Evolutionary conservation across 2,888 invertebrate species (phyloP).

Genomic region (Ecliptopera silaceata): DNA sequence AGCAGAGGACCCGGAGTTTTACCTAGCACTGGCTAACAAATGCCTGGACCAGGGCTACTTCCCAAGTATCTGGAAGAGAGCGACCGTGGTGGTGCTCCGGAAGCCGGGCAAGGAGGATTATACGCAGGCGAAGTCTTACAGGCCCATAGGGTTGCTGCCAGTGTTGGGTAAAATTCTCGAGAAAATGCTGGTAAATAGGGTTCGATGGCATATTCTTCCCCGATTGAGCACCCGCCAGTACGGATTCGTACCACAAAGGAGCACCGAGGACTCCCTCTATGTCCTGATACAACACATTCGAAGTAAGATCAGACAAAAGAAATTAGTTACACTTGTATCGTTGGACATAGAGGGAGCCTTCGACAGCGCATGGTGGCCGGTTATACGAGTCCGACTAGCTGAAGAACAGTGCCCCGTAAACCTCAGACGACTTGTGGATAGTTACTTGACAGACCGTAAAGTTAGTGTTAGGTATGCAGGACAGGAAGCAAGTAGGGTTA

Average conservation of each 20-base stretch:
- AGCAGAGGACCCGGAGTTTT: background rate
- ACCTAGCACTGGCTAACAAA: background rate
- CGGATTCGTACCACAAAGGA: constrained; percentile 6
- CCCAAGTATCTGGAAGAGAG: constrained; percentile 10
- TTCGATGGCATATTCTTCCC: constrained; percentile 7
- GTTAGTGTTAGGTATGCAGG: constrained; percentile 26
- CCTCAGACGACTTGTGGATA: constrained; percentile 4
- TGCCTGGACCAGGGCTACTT: background rate
- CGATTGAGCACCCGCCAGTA: background rate
- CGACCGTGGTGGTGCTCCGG: constrained; percentile 2
- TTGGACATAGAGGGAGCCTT: background rate
- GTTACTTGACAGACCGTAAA: constrained; percentile 14
- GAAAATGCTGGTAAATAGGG: background rate
- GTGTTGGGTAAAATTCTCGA: constrained; percentile 30
- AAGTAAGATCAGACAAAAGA: background rate
- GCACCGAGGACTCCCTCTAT: too few species aligned
- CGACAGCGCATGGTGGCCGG: constrained; percentile 9
- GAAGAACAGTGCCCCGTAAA: constrained; percentile 12
- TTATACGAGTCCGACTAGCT: constrained; percentile 6
- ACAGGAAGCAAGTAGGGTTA: constrained; percentile 5
- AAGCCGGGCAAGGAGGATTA: constrained; percentile 4
- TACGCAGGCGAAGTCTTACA: constrained; percentile 29
- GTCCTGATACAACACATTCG: background rate
- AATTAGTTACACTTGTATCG: background rate
- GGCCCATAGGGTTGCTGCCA: constrained; percentile 36